These are phyloP conservation scores for Melanargia galathea DNA, from an alignment of 2,888 invertebrate species.

Conservation along the genomic window DNA sequence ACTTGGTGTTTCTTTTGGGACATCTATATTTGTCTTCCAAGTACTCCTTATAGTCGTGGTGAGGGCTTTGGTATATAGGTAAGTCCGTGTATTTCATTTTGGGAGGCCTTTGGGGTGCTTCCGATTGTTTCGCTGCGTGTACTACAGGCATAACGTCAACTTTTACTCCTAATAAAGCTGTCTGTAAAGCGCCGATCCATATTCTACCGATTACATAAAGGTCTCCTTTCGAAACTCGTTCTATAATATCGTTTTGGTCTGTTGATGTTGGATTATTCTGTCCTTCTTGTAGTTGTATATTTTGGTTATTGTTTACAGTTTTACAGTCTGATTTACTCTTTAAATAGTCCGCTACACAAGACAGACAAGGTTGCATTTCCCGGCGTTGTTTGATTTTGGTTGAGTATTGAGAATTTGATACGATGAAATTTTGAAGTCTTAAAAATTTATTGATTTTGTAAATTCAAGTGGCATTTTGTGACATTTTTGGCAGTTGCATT, in stretches of 20 bases:
- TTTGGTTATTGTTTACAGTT: conserved; percentile 30
- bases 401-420: conserved; percentile 1
- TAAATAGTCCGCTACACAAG: conserved; percentile 5
- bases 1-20: conserved; percentile 49
- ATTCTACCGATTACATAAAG: conserved; percentile 54
- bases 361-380: conserved; percentile 34
- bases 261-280: conserved; percentile 8
- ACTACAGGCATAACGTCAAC: conserved; percentile 54
- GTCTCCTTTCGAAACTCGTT: conserved; percentile 49
- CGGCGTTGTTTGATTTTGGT: not conserved
- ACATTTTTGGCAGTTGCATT: conserved; percentile 5
- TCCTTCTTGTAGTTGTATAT: conserved; percentile 43
- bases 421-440: not conserved
- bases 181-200: conserved; percentile 54
- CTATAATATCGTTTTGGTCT: conserved; percentile 22
- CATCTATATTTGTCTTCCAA: conserved; percentile 48
- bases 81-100: conserved; percentile 64
- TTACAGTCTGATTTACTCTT: not conserved
- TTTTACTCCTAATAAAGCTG: conserved; percentile 50
- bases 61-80: conserved; percentile 59
- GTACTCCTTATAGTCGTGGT: conserved; percentile 59
- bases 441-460: conserved; percentile 5
- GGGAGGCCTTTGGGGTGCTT: conserved; percentile 54
- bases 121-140: conserved; percentile 47
- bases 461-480: conserved; percentile 1